These are phyloP conservation scores for Podabrus alpinus DNA, from an alignment of 2,888 invertebrate species.

Conservation along the genomic window DNA sequence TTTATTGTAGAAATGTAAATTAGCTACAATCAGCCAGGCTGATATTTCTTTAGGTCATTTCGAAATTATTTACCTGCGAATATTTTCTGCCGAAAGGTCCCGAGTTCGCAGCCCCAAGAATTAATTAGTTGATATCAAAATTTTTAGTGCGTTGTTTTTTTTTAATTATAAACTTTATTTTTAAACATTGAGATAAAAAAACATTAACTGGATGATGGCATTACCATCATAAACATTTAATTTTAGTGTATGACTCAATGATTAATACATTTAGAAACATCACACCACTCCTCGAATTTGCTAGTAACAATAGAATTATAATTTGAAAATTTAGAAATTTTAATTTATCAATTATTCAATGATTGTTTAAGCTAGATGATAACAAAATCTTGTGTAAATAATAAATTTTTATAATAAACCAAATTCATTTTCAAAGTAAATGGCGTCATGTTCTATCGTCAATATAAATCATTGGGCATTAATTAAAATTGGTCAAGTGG, in stretches of 20 bases:
- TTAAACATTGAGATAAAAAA: neutral
- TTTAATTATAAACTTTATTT: neutral
- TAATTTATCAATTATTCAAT: neutral
- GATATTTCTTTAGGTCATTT: too few relatives aligned
- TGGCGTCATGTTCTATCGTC: neutral
- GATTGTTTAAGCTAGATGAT: neutral
- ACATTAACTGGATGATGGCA: neutral
- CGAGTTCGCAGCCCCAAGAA: neutral
- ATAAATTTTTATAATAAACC: neutral
- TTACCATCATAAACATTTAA: conserved; percentile 13
- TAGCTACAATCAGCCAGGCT: too few relatives aligned
- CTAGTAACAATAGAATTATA: neutral
- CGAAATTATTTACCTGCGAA: too few relatives aligned
- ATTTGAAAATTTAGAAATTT: neutral
- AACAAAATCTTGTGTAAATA: neutral
- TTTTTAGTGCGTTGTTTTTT: neutral
- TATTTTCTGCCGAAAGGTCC: too few relatives aligned
- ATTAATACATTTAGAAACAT: neutral
- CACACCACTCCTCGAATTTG: neutral
- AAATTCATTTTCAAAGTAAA: neutral
- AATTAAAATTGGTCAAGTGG: neutral
- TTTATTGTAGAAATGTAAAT: neutral
- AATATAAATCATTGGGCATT: neutral
- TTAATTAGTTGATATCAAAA: neutral
- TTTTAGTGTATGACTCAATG: neutral